A percentile compares a stretch with the other conserved stretches of the same genome.
These are phyloP conservation scores for Oncorhynchus kisutch DNA, from an alignment of 2,113 vertebrate species.

Conservation along the genomic window DNA sequence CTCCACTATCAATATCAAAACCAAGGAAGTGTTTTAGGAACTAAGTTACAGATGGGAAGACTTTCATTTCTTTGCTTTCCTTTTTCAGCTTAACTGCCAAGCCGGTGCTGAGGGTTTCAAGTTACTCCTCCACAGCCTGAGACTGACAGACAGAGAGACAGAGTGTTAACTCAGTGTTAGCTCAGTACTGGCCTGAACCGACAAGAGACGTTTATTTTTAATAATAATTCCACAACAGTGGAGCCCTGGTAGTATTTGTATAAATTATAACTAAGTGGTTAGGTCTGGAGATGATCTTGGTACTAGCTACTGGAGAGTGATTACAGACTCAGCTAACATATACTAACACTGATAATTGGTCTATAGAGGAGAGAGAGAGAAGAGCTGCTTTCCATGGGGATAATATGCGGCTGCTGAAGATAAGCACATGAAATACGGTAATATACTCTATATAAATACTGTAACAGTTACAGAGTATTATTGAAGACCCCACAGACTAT, in stretches of 20 bases:
- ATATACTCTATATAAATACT: too few species aligned
- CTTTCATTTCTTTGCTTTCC: slow-evolving; percentile 29
- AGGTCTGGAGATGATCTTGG: slow-evolving; percentile 57
- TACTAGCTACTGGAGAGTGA: slow-evolving; percentile 59
- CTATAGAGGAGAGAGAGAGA: slow-evolving; percentile 22
- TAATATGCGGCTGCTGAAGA: not conserved
- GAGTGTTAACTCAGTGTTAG: slow-evolving; percentile 36
- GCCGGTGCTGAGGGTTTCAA: slow-evolving; percentile 34
- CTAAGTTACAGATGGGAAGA: slow-evolving; percentile 13
- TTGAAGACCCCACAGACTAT: too few species aligned
- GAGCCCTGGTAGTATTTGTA: slow-evolving; percentile 60
- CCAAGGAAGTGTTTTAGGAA: not conserved
- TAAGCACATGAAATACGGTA: not conserved
- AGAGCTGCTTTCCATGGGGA: slow-evolving; percentile 43
- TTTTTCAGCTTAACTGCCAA: slow-evolving; percentile 44
- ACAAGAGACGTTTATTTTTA: slow-evolving; percentile 68
- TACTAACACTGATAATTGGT: slow-evolving; percentile 58
- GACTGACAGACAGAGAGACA: slow-evolving; percentile 29
- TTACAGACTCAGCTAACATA: slow-evolving; percentile 62
- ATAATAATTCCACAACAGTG: slow-evolving; percentile 69
- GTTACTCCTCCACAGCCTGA: slow-evolving; percentile 51
- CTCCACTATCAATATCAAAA: too few species aligned
- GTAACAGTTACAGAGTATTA: too few species aligned
- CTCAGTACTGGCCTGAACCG: slow-evolving; percentile 35
- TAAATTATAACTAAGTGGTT: slow-evolving; percentile 72